Conservation (phyloP, 2,888 invertebrate genomes). For the Panzeria rudis region DNA sequence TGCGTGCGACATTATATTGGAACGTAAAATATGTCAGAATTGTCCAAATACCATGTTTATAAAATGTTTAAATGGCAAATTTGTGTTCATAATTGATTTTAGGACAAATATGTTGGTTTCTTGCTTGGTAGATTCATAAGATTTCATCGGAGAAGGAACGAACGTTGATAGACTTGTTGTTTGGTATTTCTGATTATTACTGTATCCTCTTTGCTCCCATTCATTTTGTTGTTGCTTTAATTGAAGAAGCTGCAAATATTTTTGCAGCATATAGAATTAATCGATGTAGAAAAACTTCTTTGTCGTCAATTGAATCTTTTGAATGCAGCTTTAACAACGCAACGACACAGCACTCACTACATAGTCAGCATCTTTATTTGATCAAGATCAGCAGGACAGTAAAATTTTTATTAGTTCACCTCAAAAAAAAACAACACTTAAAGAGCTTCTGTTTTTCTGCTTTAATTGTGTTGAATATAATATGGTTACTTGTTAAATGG, state of each 20-base stretch:
- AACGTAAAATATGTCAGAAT: conserved; percentile 80
- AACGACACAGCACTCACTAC: conserved; percentile 54
- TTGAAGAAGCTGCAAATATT: conserved; percentile 60
- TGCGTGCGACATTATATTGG: conserved; percentile 74
- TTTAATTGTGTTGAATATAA: background rate
- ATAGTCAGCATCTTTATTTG: conserved; percentile 66
- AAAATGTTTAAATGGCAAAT: conserved; percentile 80
- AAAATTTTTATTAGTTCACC: conserved; percentile 36
- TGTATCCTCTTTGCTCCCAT: conserved; percentile 31
- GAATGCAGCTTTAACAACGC: conserved; percentile 39
- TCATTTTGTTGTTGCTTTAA: conserved; percentile 46
- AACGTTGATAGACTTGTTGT: conserved; percentile 12
- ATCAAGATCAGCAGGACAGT: conserved; percentile 42
- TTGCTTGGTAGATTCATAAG: conserved; percentile 3
- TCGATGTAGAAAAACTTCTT: conserved; percentile 9
- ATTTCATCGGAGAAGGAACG: background rate
- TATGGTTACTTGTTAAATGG: background rate
- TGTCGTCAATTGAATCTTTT: conserved; percentile 24
- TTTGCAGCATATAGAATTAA: conserved; percentile 51
- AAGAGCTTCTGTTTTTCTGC: conserved; percentile 22
- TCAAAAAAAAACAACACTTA: background rate
- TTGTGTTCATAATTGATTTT: conserved; percentile 82
- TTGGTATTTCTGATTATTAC: conserved; percentile 32
- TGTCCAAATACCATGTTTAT: conserved; percentile 82
- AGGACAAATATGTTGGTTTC: conserved; percentile 25